Evolutionary conservation across 37 sponge, comb jelly and placozoan species (phyloP).

Genomic region (Trichoplax adhaerens): DNA sequence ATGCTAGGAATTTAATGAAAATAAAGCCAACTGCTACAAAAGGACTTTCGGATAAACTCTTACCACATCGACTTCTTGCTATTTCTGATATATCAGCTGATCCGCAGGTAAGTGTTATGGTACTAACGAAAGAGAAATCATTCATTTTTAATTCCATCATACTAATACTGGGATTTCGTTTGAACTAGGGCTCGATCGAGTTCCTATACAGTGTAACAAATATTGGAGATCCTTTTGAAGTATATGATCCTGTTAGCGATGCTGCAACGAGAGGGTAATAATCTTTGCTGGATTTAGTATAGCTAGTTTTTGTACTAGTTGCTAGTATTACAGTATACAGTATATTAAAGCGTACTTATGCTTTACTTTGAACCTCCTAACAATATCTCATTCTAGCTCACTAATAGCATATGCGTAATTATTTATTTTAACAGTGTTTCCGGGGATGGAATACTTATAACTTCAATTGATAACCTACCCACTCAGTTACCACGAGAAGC

Average conservation of each 20-base stretch:
- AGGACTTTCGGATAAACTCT: not conserved
- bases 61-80: slow-evolving; percentile 80
- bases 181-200: slow-evolving; percentile 68
- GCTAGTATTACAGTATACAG: too few relatives aligned
- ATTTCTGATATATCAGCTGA: slow-evolving; percentile 76
- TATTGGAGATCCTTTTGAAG: slow-evolving; percentile 53
- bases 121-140: not conserved
- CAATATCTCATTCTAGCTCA: too few relatives aligned
- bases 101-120: slow-evolving; percentile 22
- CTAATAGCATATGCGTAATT: too few relatives aligned
- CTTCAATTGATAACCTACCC: slow-evolving; percentile 78
- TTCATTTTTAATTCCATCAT: too few relatives aligned
- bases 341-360: too few relatives aligned
- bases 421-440: slow-evolving; percentile 30
- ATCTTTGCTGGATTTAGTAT: too few relatives aligned
- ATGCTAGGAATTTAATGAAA: slow-evolving; percentile 22
- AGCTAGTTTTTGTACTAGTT: too few relatives aligned
- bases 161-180: too few relatives aligned
- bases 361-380: too few relatives aligned
- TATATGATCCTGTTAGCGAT: slow-evolving; percentile 61
- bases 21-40: not conserved
- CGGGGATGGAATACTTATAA: slow-evolving; percentile 48
- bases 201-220: slow-evolving; percentile 45
- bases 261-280: slow-evolving; percentile 11
- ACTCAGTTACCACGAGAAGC: slow-evolving; percentile 85